Evolutionary conservation across 2,888 invertebrate genomes (phyloP), one percentile per base, ranked within the genome.

Genomic region (Drosophila mercatorum): DNA sequence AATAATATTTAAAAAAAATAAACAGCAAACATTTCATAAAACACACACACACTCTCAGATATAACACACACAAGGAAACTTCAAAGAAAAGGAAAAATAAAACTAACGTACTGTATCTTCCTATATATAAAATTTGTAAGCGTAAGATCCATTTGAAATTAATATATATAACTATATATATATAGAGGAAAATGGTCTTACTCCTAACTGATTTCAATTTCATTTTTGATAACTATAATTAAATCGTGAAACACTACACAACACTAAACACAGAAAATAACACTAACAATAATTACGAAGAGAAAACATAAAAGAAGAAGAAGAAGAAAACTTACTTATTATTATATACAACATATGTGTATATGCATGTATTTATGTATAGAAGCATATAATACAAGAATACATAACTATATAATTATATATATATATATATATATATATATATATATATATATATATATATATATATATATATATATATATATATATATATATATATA

Each of bases 281-380:
- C 72, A 88, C 72, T 70, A 62, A 83, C 75, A 74, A 81, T 71
- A 79, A 80, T 68, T 69, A 75, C 68, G 71, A 81, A 58, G 31
- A n/a, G 5, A 31, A 12, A 7, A 40, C n/a, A 12, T 0, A 11
- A 26, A 38, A 17, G 40, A 44, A 43, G 14, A 22, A 22, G 22
- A 22, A 22, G 22, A 22, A 22, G 11, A 31, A 36, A 44, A 71
- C 68, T 72, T 81, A 83, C 72, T 83, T 78, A 83, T 72, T 79
- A 78, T 78, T 79, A 78, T 78, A 81, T 74, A 77, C 74, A 88
- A 75, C 22, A 77, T 63, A 63, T 47, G 63, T 47, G 63, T 75
- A 81, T 85, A 76, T 75, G 74, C 75, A 78, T 80, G 85, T 86
- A 81, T 76, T 79, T 88, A 86, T 78, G 79, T 90, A 89, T 90